These are phyloP conservation scores for Beroe ovata DNA, from an alignment of 37 sponge, comb jelly and placozoan species.

Conservation along the genomic window DNA sequence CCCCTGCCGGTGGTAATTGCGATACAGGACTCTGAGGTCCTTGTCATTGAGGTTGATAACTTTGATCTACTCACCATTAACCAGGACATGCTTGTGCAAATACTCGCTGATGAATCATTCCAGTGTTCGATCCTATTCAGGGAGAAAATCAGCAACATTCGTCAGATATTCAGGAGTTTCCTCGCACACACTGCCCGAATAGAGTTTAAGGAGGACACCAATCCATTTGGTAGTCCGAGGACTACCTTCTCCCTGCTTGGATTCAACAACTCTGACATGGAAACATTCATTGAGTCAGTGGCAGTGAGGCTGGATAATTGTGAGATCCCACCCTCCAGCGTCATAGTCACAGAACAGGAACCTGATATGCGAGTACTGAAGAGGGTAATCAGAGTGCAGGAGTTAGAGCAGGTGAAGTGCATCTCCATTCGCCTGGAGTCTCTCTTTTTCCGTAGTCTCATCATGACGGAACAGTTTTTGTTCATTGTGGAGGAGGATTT, in stretches of 20 bases:
- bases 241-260: slow-evolving; percentile 41
- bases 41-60: slow-evolving; percentile 7
- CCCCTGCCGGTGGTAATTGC: not conserved
- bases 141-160: not conserved
- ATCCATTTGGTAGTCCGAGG: slow-evolving; percentile 9
- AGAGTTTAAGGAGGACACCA: not conserved
- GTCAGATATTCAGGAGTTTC: slow-evolving; percentile 24
- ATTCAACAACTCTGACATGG: not conserved
- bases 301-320: not conserved
- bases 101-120: not conserved
- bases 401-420: not conserved
- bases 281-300: not conserved
- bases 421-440: not conserved
- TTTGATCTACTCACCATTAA: not conserved
- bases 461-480: slow-evolving; percentile 6
- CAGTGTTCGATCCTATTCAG: not conserved
- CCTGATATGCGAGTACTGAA: not conserved
- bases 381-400: not conserved
- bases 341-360: not conserved
- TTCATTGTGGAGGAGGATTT: slow-evolving; percentile 18
- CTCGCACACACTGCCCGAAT: not conserved
- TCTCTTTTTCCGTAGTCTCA: not conserved
- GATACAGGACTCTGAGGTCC: not conserved
- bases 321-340: not conserved
- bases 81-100: slow-evolving; percentile 21